A percentile compares a stretch with the other conserved stretches of the same genome.
These are phyloP conservation scores for Magallana nippona DNA, from an alignment of 2,888 invertebrate species.

Conservation along the genomic window DNA sequence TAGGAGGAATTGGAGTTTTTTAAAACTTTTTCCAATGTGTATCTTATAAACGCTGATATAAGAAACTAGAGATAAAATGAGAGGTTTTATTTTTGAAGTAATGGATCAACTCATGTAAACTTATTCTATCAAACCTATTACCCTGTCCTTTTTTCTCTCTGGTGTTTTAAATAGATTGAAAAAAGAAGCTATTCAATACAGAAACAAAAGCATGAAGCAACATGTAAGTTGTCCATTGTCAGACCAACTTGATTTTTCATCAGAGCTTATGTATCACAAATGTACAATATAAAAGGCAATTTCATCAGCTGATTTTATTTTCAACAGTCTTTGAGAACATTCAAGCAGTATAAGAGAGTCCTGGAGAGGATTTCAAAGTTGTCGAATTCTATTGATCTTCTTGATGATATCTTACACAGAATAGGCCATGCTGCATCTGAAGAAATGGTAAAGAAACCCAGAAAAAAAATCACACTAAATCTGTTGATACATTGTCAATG, in stretches of 20 bases:
- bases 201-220: constrained; percentile 57
- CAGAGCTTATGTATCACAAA: background rate
- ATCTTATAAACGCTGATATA: no score
- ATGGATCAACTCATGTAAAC: no score
- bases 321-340: constrained; percentile 58
- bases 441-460: constrained; percentile 58
- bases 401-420: constrained; percentile 60
- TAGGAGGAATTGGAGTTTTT: no score
- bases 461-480: no score
- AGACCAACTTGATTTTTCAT: no score
- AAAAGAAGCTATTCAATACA: constrained; percentile 57
- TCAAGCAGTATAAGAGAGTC: constrained; percentile 58
- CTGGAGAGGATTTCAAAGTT: constrained; percentile 59
- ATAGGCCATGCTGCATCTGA: constrained; percentile 63
- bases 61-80: no score
- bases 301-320: background rate
- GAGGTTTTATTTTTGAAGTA: no score
- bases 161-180: constrained; percentile 57
- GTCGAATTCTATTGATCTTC: constrained; percentile 58
- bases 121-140: background rate
- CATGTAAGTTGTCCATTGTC: constrained; percentile 46
- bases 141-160: background rate
- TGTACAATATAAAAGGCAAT: background rate
- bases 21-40: no score
- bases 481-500: no score